Conservation (phyloP, 2,888 invertebrate genomes). For the Epiblema foenella region DNA sequence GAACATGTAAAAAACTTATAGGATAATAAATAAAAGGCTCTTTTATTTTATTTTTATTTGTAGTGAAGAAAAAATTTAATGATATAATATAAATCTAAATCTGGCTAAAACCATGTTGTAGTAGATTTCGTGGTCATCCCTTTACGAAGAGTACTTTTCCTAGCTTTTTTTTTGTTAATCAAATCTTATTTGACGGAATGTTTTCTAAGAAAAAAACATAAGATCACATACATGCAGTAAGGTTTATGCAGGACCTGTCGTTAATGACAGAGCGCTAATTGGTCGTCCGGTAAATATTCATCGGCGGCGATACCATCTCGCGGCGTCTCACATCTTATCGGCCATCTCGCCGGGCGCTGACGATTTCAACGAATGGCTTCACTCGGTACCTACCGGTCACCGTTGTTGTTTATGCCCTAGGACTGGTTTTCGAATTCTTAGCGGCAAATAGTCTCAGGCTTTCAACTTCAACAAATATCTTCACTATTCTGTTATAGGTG, state of each 20-base stretch:
- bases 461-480: too few species aligned
- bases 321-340: conserved; percentile 22
- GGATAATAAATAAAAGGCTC: too few species aligned
- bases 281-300: conserved; percentile 20
- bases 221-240: neutral
- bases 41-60: too few species aligned
- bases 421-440: neutral
- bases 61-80: too few species aligned
- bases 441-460: too few species aligned
- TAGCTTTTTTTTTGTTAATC: neutral
- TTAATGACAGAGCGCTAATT: conserved; percentile 25
- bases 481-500: too few species aligned
- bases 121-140: too few species aligned
- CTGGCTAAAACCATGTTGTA: too few species aligned
- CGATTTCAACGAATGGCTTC: neutral
- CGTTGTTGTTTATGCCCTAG: conserved; percentile 4
- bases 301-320: conserved; percentile 16
- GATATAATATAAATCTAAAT: too few species aligned
- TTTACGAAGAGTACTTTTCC: too few species aligned
- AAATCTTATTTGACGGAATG: too few species aligned
- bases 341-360: conserved; percentile 6
- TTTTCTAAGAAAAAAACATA: neutral
- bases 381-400: neutral
- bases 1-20: too few species aligned
- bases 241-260: conserved; percentile 2